Evolutionary conservation across 2,888 invertebrate species (phyloP).

Genomic region (Chalcis sispes): DNA sequence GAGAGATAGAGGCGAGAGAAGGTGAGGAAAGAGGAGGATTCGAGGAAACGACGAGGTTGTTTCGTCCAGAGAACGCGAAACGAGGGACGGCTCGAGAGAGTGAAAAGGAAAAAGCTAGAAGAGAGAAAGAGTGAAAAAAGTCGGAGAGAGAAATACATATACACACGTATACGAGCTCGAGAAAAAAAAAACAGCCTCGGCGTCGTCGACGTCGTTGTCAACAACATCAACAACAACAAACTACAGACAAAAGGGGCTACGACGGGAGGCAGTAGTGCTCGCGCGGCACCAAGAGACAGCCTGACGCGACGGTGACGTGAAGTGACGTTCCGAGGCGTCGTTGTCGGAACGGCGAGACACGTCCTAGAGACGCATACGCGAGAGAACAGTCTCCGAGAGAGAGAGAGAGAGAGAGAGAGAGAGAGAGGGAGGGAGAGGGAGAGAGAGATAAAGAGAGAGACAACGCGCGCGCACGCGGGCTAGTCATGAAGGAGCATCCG

Average conservation of each 20-base stretch:
- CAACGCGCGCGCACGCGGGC: background rate
- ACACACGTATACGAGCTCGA: slow-evolving; percentile 29
- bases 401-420: slow-evolving; percentile 1
- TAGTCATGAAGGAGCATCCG: background rate
- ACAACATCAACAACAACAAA: slow-evolving; percentile 36
- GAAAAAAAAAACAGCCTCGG: slow-evolving; percentile 27
- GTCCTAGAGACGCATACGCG: too few species aligned
- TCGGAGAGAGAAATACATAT: slow-evolving; percentile 13
- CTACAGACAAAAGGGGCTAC: background rate
- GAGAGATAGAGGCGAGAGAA: slow-evolving; percentile 6
- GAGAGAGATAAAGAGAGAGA: slow-evolving; percentile 24
- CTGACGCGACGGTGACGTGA: too few species aligned
- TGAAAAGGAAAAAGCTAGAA: slow-evolving; percentile 1
- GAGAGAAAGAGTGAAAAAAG: background rate
- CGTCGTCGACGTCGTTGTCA: background rate
- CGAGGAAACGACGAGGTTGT: too few species aligned
- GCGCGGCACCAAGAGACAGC: too few species aligned
- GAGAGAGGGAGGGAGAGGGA: slow-evolving; percentile 32
- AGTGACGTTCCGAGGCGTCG: too few species aligned
- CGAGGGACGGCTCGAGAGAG: too few species aligned
- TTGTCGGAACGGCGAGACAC: too few species aligned
- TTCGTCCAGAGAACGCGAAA: too few species aligned
- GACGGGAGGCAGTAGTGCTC: background rate
- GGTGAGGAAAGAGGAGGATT: too few species aligned
- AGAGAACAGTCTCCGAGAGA: too few species aligned